Evolutionary conservation across 2,888 invertebrate species (phyloP).

Genomic region (Chelonus formosanus): DNA sequence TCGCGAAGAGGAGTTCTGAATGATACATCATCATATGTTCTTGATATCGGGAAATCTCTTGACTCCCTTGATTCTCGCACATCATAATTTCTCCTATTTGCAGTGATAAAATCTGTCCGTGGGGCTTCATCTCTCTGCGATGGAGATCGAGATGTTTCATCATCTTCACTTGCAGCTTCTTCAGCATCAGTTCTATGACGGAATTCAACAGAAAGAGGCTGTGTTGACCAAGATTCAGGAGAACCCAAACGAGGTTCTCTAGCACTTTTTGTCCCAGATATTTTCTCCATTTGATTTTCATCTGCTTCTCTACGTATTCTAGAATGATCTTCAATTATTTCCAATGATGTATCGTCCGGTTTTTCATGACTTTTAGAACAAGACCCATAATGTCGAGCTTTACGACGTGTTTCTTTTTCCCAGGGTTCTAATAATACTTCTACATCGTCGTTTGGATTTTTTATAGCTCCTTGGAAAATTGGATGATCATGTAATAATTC

Average conservation of each 20-base stretch:
- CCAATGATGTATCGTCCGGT: slow-evolving; percentile 17
- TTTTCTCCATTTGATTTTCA: slow-evolving; percentile 52
- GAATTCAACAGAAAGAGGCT: slow-evolving; percentile 56
- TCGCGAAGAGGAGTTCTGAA: slow-evolving; percentile 44
- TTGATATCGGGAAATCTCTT: slow-evolving; percentile 49
- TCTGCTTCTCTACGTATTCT: slow-evolving; percentile 39
- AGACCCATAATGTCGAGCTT: slow-evolving; percentile 28
- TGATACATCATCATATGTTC: slow-evolving; percentile 52
- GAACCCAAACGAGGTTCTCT: slow-evolving; percentile 52
- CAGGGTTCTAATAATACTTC: slow-evolving; percentile 39
- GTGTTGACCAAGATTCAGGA: slow-evolving; percentile 57
- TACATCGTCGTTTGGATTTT: slow-evolving; percentile 34
- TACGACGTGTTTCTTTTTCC: slow-evolving; percentile 31
- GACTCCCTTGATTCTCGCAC: slow-evolving; percentile 54
- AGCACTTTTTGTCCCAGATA: slow-evolving; percentile 49
- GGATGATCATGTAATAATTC: slow-evolving; percentile 36
- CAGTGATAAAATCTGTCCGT: slow-evolving; percentile 57
- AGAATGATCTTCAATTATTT: slow-evolving; percentile 9
- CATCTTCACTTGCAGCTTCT: slow-evolving; percentile 29
- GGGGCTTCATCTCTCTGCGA: slow-evolving; percentile 50
- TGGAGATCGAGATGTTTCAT: slow-evolving; percentile 39
- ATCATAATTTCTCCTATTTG: slow-evolving; percentile 53
- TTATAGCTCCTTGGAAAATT: slow-evolving; percentile 33
- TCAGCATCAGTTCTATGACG: slow-evolving; percentile 51
- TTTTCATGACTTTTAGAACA: slow-evolving; percentile 36